Conservation (phyloP, 2,113 vertebrate species). For the Trochalopteron elliotii region DNA sequence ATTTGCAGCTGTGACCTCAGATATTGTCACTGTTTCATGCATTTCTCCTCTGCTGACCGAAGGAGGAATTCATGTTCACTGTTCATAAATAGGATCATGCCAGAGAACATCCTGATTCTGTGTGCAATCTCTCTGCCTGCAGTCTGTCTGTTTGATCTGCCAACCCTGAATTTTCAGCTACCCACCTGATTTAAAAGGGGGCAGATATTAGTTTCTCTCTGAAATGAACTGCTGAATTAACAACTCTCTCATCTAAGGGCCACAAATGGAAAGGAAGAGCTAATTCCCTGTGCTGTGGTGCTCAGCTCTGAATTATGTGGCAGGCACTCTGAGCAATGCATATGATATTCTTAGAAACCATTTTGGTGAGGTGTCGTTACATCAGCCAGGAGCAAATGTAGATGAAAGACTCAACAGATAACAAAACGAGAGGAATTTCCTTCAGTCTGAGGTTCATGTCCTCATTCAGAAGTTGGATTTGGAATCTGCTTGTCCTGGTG, state of each 20-base stretch:
- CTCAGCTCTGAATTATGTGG: background rate
- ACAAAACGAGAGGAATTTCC: background rate
- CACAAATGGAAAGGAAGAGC: background rate
- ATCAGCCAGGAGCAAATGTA: background rate
- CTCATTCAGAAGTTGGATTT: background rate
- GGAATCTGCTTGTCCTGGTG: background rate
- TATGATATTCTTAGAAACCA: background rate
- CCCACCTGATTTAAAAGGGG: background rate
- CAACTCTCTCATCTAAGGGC: background rate
- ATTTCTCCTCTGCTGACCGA: background rate
- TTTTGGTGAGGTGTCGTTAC: background rate
- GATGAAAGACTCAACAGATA: background rate
- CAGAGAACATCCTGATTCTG: background rate
- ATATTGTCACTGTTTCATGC: background rate
- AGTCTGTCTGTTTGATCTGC: background rate
- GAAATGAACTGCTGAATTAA: background rate
- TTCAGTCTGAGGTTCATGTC: background rate
- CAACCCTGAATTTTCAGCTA: conserved; percentile 5
- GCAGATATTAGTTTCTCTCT: background rate
- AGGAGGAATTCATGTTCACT: background rate
- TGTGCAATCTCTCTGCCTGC: background rate
- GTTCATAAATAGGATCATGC: conserved; percentile 2
- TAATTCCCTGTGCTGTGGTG: background rate
- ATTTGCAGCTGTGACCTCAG: background rate
- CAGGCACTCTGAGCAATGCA: background rate